Conservation (phyloP, 2,113 vertebrate genomes). For the Hepsetus odoe region DNA sequence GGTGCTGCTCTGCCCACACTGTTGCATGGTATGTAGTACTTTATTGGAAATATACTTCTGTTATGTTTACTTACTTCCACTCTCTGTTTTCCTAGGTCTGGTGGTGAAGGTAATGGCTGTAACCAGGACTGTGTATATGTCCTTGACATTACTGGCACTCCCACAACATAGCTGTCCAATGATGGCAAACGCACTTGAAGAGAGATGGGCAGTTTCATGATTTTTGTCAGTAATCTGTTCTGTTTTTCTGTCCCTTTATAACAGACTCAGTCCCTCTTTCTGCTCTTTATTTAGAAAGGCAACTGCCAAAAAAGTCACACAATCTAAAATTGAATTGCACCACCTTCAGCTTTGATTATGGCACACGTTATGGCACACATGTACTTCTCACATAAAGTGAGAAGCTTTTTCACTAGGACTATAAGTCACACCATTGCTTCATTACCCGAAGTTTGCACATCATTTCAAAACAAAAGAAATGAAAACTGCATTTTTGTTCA, state of each 20-base stretch:
- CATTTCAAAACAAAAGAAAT: too few relatives aligned
- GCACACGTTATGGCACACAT: too few relatives aligned
- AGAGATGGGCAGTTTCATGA: background rate
- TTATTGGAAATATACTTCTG: background rate
- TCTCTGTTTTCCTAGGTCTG: conserved; percentile 55
- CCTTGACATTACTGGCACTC: conserved; percentile 69
- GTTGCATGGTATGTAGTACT: background rate
- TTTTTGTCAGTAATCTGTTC: conserved; percentile 2
- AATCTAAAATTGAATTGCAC: too few relatives aligned
- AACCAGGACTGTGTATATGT: conserved; percentile 56
- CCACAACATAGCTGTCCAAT: conserved; percentile 67
- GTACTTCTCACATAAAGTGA: too few relatives aligned
- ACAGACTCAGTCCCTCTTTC: background rate
- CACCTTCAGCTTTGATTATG: too few relatives aligned
- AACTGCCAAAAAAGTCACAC: too few relatives aligned
- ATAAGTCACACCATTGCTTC: too few relatives aligned
- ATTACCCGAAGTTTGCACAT: too few relatives aligned
- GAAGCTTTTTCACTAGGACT: too few relatives aligned
- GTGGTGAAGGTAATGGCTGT: conserved; percentile 46
- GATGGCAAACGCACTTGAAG: conserved; percentile 67
- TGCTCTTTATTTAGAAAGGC: background rate
- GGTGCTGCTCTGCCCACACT: background rate
- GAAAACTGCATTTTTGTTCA: background rate
- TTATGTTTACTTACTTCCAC: conserved; percentile 67
- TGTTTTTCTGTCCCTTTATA: background rate